Evolutionary conservation across 1,140 invertebrate species (phyloP).

Genomic region (Dendroctonus valens): DNA sequence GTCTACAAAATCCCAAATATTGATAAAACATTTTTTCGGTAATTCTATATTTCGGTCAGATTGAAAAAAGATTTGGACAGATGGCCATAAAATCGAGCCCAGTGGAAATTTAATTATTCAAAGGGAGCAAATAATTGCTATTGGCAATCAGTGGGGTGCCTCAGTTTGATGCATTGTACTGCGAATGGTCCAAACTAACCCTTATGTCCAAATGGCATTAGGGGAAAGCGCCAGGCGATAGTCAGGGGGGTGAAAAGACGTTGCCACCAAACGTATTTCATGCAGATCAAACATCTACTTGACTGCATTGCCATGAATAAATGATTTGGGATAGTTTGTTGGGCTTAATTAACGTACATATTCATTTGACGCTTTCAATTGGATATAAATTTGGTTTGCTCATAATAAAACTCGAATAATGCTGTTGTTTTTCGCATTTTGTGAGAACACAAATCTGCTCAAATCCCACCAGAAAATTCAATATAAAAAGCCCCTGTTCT

Average conservation of each 20-base stretch:
- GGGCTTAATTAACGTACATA: no score
- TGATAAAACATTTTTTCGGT: constrained; percentile 36
- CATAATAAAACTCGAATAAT: no score
- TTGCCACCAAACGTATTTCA: constrained; percentile 32
- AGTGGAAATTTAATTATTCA: constrained; percentile 50
- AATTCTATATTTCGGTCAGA: constrained; percentile 40
- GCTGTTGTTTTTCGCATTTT: no score
- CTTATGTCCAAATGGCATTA: constrained; percentile 26
- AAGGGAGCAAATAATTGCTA: constrained; percentile 51
- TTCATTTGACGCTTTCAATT: no score
- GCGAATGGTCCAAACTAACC: constrained; percentile 33
- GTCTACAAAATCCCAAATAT: constrained; percentile 23
- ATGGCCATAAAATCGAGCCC: constrained; percentile 47
- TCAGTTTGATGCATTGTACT: constrained; percentile 34
- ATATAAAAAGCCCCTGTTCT: no score
- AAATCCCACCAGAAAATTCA: no score
- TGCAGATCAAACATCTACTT: constrained; percentile 45
- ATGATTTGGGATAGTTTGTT: constrained; percentile 29
- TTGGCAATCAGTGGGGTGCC: constrained; percentile 40
- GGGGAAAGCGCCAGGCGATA: constrained; percentile 4
- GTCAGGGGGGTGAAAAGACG: constrained; percentile 27
- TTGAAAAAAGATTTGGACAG: constrained; percentile 43
- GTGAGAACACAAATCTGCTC: no score
- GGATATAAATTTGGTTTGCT: no score
- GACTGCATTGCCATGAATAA: constrained; percentile 45